A percentile compares a stretch with the other conserved stretches of the same genome.
phyloP scores from a whole-genome alignment of 30 jellyfish, hydroid and myxozoan species.

The Chironex yamaguchii region DNA sequence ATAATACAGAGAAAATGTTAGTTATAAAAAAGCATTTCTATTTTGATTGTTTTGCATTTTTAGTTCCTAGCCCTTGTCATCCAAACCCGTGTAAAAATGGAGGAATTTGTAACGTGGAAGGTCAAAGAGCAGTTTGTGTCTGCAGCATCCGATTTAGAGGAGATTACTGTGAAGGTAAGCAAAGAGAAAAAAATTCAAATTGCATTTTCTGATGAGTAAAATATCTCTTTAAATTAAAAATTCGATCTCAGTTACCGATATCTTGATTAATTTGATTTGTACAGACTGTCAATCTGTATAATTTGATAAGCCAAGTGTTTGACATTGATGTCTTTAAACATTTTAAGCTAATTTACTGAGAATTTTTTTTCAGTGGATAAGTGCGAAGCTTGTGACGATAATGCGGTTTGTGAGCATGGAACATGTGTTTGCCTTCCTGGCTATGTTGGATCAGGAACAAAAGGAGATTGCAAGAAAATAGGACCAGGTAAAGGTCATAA shows the following conservation, averaged over 20 bases:
- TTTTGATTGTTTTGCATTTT: not conserved
- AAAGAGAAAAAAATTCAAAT: too few species aligned
- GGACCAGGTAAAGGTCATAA: too few species aligned
- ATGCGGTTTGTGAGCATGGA: slow-evolving; percentile 94
- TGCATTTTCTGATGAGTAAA: too few species aligned
- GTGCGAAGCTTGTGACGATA: slow-evolving; percentile 80
- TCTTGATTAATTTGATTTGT: too few species aligned
- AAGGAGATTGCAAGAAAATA: slow-evolving; percentile 62
- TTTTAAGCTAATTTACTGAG: too few species aligned
- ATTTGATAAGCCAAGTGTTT: too few species aligned
- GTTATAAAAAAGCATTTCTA: too few species aligned
- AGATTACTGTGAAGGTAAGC: slow-evolving; percentile 92
- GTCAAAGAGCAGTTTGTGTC: slow-evolving; percentile 47
- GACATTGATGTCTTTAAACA: too few species aligned
- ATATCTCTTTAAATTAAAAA: too few species aligned
- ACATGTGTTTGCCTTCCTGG: slow-evolving; percentile 85
- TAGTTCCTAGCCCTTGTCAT: slow-evolving; percentile 80
- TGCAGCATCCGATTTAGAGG: slow-evolving; percentile 79
- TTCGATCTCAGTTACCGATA: too few species aligned
- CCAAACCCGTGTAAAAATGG: slow-evolving; percentile 90
- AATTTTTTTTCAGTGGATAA: slow-evolving; percentile 81
- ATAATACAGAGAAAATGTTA: too few species aligned
- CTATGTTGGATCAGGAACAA: slow-evolving; percentile 74
- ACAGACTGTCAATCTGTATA: too few species aligned
- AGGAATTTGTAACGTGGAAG: slow-evolving; percentile 77